Evolutionary conservation across 2,888 invertebrate genomes (phyloP).

Genomic region (Xestia sexstrigata): DNA sequence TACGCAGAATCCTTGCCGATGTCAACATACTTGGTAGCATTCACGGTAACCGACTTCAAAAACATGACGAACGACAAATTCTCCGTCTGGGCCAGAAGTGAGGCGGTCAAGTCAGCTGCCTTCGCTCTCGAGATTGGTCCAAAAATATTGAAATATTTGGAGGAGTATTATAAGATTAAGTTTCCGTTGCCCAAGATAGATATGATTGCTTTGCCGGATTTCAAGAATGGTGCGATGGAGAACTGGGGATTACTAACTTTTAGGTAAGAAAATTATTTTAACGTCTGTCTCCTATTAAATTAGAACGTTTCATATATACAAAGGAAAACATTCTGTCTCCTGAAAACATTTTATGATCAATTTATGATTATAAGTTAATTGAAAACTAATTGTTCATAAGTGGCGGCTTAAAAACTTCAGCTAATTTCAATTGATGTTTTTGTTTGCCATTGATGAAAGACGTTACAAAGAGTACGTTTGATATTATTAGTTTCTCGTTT

Average conservation of each 20-base stretch:
- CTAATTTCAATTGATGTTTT: neutral
- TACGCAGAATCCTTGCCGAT: constrained; percentile 95
- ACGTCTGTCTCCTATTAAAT: neutral
- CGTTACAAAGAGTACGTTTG: neutral
- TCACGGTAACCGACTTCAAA: constrained; percentile 95
- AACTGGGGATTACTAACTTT: constrained; percentile 96
- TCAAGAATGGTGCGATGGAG: constrained; percentile 97
- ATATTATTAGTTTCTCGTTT: neutral
- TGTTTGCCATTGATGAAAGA: neutral
- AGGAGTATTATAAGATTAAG: constrained; percentile 93
- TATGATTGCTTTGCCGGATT: constrained; percentile 98
- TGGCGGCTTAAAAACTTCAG: neutral
- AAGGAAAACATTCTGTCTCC: neutral
- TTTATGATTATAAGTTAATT: neutral
- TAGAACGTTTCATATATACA: neutral
- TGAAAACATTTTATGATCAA: neutral
- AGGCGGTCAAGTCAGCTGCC: constrained; percentile 93
- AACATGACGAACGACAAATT: constrained; percentile 91
- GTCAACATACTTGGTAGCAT: constrained; percentile 97
- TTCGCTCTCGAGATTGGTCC: constrained; percentile 95
- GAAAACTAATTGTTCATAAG: neutral
- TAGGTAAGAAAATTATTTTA: constrained; percentile 84
- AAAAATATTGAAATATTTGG: constrained; percentile 93
- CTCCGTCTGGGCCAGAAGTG: constrained; percentile 93
- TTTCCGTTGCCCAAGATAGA: constrained; percentile 96